Conservation (phyloP, 2,797 vertebrate genomes). For the Coluber constrictor region DNA sequence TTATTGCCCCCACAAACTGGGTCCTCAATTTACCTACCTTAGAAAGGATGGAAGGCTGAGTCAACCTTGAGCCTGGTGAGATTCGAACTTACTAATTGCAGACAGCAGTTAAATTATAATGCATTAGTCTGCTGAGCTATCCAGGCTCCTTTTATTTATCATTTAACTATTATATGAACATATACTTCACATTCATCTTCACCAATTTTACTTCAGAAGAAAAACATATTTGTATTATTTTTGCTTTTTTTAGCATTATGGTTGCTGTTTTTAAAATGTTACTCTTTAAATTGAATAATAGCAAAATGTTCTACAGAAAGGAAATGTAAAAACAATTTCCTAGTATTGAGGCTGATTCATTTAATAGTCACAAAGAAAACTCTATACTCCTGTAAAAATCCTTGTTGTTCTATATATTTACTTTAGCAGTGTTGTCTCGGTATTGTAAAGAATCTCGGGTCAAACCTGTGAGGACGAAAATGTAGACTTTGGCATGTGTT, state of each 20-base stretch:
- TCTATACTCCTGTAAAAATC: neutral
- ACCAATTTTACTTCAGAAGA: conserved; percentile 47
- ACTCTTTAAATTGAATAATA: conserved; percentile 35
- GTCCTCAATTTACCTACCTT: too few relatives aligned
- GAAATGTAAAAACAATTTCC: conserved; percentile 12
- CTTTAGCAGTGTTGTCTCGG: neutral
- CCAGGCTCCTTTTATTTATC: too few relatives aligned
- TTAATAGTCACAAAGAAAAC: neutral
- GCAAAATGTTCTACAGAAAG: neutral
- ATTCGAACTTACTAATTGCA: too few relatives aligned
- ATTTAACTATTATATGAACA: conserved; percentile 25
- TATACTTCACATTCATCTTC: conserved; percentile 41
- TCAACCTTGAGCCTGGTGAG: too few relatives aligned
- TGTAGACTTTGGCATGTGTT: neutral
- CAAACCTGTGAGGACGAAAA: neutral
- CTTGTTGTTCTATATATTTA: neutral
- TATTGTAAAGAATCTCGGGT: neutral
- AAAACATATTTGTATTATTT: conserved; percentile 24
- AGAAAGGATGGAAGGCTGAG: too few relatives aligned
- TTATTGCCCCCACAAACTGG: too few relatives aligned
- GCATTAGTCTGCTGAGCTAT: too few relatives aligned
- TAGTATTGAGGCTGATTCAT: neutral
- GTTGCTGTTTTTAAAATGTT: conserved; percentile 1
- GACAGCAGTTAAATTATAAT: too few relatives aligned
- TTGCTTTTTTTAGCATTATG: neutral